phyloP scores from a whole-genome alignment of 1,140 invertebrate species.

The Tetraneura akinire region DNA sequence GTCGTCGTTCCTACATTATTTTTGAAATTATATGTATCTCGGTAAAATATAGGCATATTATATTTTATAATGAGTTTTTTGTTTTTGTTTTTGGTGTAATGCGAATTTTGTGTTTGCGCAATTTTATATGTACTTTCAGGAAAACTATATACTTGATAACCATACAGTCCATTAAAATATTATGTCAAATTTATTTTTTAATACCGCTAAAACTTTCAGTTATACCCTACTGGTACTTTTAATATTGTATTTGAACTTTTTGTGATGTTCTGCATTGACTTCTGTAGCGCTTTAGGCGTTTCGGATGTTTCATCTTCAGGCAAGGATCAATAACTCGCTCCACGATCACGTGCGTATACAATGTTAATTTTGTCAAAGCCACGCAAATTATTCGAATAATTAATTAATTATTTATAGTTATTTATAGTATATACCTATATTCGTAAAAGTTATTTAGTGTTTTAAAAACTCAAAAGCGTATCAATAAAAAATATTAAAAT shows the following conservation, averaged over 20 bases:
- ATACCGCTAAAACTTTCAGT: neutral
- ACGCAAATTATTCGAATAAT: too few species aligned
- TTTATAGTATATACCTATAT: too few species aligned
- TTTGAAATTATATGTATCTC: slow-evolving; percentile 19
- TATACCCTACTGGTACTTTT: neutral
- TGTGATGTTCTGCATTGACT: neutral
- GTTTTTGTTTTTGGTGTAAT: neutral
- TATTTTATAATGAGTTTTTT: slow-evolving; percentile 20
- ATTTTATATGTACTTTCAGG: slow-evolving; percentile 4
- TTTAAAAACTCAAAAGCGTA: too few species aligned
- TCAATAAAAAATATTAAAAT: too few species aligned
- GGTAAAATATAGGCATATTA: slow-evolving; percentile 14
- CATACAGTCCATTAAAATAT: neutral
- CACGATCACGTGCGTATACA: too few species aligned
- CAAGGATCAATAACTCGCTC: neutral
- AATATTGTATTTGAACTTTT: neutral
- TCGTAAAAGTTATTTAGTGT: too few species aligned
- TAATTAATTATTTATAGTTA: too few species aligned
- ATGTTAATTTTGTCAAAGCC: too few species aligned
- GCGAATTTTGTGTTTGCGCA: too few species aligned
- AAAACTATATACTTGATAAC: slow-evolving; percentile 13
- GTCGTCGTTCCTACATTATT: slow-evolving; percentile 13
- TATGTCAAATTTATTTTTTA: neutral
- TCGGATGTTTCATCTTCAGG: neutral
- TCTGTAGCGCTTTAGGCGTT: neutral